Base-by-base conservation (phyloP, 2,888 invertebrate genomes). In the Campoletis raptor region DNA sequence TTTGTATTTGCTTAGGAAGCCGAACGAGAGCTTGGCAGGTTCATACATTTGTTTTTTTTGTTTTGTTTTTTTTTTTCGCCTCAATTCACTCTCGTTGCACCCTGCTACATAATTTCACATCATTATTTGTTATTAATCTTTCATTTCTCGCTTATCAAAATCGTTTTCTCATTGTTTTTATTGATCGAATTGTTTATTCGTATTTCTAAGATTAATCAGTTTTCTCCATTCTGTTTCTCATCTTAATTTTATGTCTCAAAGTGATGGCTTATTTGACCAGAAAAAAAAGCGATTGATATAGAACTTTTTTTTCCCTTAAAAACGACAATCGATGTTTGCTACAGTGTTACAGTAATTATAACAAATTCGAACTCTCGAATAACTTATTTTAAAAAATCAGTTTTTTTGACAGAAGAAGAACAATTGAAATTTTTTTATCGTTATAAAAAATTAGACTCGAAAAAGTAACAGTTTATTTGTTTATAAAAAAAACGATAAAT, bases 1-100 rank as follows among this genome's bases (percentile, higher is more conserved):
- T 91, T 91, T 91, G 90, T 91, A 83, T 91, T 91, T 91, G 91
- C 87, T 90, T 91, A 91, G 91, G 89, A 88, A 90, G 90, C 90
- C 87, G 91, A 90, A 90, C 91, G 90, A 81, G 84, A 82, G 81
- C 81, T 74, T 80, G 81, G 83, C 85, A 85, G 83, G 77, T 86
- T 78, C 57, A 40, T 72, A 79, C 73, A 48, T 85, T 79, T 30
- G 30, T 30, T 30, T 30, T 30, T 30, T 30, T 73, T 42, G 69
- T 64, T 84, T 36, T 10, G 2, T 30, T 30, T 30, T 67, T 42
- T 74, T 70, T 84, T 36, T 10, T 61, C 5, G 54, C 61, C 74
- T 74, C 79, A 30, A 52, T 79, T 24, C 48, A 48, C 80, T 57
- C 64, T 54, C 67, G 52, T 74, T 57, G 48, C 73, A 78, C 78